phyloP scores from a whole-genome alignment of 2,797 vertebrate species.

The Ptychadena robeensis region DNA sequence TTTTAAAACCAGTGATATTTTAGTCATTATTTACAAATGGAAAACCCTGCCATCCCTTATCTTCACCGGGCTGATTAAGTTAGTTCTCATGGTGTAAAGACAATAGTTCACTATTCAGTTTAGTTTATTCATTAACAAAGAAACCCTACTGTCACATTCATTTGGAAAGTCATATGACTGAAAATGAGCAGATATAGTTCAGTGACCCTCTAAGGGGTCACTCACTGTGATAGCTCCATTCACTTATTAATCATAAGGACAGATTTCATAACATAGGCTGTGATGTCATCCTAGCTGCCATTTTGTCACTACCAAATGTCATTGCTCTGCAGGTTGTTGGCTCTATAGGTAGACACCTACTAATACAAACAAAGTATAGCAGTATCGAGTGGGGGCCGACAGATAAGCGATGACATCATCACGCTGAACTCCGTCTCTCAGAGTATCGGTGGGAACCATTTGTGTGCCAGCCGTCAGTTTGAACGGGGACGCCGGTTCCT shows the following conservation, averaged over 20 bases:
- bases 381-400: too few species aligned
- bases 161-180: constrained; percentile 40
- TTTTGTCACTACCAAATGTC: neutral
- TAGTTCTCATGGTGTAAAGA: constrained; percentile 58
- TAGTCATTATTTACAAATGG: constrained; percentile 54
- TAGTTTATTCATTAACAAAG: constrained; percentile 62
- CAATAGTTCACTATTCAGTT: constrained; percentile 57
- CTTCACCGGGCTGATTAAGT: constrained; percentile 50
- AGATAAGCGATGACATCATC: too few species aligned
- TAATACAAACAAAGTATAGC: neutral
- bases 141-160: constrained; percentile 51
- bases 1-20: constrained; percentile 50
- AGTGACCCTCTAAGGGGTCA: constrained; percentile 57
- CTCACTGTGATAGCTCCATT: constrained; percentile 54
- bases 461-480: too few species aligned
- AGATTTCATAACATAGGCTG: constrained; percentile 47
- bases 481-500: too few species aligned
- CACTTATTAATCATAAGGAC: constrained; percentile 59
- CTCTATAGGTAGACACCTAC: neutral
- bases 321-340: neutral
- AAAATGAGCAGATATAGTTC: constrained; percentile 61
- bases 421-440: too few species aligned
- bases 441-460: too few species aligned
- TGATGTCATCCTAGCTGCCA: constrained; percentile 40
- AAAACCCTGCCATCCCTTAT: constrained; percentile 57